A percentile compares a stretch with the other conserved stretches of the same genome.
These are phyloP conservation scores for Hydrophis major DNA, from an alignment of 2,797 vertebrate genomes.

Conservation along the genomic window DNA sequence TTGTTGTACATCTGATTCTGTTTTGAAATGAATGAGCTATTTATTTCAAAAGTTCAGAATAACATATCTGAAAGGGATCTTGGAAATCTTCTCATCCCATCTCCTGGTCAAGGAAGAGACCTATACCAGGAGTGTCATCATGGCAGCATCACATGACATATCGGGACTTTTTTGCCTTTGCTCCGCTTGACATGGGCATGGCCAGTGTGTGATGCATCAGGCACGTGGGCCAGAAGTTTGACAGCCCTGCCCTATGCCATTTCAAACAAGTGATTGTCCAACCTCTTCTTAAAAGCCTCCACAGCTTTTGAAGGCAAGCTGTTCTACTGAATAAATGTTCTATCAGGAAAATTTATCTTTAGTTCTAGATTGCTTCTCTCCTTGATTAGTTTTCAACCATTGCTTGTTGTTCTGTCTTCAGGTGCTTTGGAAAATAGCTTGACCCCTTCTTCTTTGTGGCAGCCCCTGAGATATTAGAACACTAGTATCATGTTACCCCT, in stretches of 20 bases:
- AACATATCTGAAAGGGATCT: not conserved
- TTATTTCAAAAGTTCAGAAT: not conserved
- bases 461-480: not conserved
- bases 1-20: not conserved
- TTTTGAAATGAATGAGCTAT: not conserved
- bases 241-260: too few species aligned
- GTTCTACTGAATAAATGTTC: not conserved
- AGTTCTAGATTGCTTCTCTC: not conserved
- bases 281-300: not conserved
- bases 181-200: too few species aligned
- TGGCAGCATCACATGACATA: too few species aligned
- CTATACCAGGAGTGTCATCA: not conserved
- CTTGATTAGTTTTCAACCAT: not conserved
- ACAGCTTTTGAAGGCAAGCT: not conserved
- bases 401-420: not conserved
- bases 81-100: not conserved
- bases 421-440: not conserved
- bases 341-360: not conserved
- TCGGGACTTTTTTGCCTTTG: too few species aligned
- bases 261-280: not conserved
- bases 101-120: not conserved
- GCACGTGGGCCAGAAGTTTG: too few species aligned
- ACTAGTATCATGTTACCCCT: not conserved
- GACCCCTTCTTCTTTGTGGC: not conserved
- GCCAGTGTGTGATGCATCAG: too few species aligned